These are phyloP conservation scores for Neopelma chrysocephalum DNA, from an alignment of 2,797 vertebrate species.

Conservation along the genomic window DNA sequence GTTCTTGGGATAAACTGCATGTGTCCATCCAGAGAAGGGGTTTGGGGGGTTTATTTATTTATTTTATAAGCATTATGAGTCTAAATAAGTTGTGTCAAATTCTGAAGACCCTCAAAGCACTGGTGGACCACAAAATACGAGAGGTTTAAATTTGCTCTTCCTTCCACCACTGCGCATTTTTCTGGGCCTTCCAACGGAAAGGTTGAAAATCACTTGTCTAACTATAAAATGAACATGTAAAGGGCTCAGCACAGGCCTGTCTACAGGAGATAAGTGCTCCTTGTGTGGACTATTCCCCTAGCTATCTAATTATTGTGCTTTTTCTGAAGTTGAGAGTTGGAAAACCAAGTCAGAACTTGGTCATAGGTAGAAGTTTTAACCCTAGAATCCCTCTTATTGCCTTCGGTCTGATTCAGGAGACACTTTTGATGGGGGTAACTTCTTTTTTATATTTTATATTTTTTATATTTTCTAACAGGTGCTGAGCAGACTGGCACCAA, in stretches of 20 bases:
- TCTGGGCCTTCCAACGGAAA: background rate
- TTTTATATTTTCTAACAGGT: background rate
- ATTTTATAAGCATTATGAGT: background rate
- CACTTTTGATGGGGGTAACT: background rate
- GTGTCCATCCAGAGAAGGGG: background rate
- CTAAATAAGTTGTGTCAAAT: background rate
- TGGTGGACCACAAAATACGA: background rate
- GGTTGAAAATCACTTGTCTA: background rate
- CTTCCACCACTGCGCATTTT: background rate
- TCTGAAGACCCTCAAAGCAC: background rate
- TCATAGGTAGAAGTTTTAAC: background rate
- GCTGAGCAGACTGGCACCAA: background rate
- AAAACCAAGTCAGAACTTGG: background rate
- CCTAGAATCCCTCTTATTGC: background rate
- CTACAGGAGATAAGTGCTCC: background rate
- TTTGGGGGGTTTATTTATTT: background rate
- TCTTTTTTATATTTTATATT: too few relatives aligned
- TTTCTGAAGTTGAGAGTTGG: background rate
- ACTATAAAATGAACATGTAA: background rate
- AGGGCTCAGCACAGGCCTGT: background rate
- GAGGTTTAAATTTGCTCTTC: background rate
- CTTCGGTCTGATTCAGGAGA: background rate
- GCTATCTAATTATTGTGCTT: background rate
- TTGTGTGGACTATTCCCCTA: background rate
- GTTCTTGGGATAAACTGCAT: background rate